A percentile compares a stretch with the other conserved stretches of the same genome.
phyloP scores from a whole-genome alignment of 2,888 invertebrate species.

The Eueremaeus valkanovi region DNA sequence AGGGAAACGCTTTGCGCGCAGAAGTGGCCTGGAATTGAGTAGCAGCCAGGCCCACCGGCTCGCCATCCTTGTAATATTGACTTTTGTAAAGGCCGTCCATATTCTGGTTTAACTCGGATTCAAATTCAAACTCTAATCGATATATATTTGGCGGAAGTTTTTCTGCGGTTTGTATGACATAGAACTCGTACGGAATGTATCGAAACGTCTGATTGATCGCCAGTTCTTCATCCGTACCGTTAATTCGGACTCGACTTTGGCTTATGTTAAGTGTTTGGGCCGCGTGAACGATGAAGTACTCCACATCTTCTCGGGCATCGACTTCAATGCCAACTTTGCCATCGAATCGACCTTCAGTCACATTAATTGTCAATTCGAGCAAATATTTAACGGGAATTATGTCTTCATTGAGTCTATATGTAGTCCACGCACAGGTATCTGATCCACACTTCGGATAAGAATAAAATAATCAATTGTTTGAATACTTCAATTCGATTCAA shows the following conservation, averaged over 20 bases:
- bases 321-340: constrained; percentile 26
- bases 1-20: constrained; percentile 43
- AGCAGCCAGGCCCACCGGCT: constrained; percentile 56
- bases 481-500: neutral
- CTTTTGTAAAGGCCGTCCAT: constrained; percentile 78
- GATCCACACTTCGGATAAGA: constrained; percentile 20
- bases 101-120: constrained; percentile 29
- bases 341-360: constrained; percentile 18
- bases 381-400: constrained; percentile 27
- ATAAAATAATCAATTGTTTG: neutral
- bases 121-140: constrained; percentile 28
- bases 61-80: constrained; percentile 63
- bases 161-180: constrained; percentile 14
- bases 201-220: constrained; percentile 42
- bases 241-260: neutral
- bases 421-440: constrained; percentile 37
- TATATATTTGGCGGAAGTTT: constrained; percentile 38
- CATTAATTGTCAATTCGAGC: constrained; percentile 22
- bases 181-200: constrained; percentile 38
- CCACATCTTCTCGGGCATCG: neutral
- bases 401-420: constrained; percentile 31
- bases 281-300: constrained; percentile 36
- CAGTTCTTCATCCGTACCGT: neutral
- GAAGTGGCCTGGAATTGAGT: constrained; percentile 39
- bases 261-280: constrained; percentile 31